Percentiles rank a stretch among this genome's conserved stretches.
These are phyloP conservation scores for Elgaria multicarinata DNA, from an alignment of 2,113 vertebrate species.

Conservation along the genomic window DNA sequence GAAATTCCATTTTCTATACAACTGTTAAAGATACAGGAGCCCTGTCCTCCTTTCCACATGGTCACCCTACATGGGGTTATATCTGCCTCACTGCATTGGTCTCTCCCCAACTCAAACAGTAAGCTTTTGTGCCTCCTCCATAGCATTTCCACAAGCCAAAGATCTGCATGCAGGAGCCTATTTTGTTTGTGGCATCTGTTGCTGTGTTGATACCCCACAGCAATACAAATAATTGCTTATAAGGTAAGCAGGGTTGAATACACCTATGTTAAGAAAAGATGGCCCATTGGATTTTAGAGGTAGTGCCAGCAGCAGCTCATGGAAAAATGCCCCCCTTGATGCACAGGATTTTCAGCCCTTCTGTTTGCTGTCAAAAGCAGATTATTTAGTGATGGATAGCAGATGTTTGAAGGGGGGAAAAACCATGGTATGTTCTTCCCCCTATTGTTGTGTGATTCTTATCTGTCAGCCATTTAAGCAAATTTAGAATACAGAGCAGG, in stretches of 20 bases:
- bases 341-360: constrained; percentile 40
- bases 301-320: not conserved
- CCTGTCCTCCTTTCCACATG: no score
- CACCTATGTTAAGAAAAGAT: not conserved
- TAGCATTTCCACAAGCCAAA: not conserved
- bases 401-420: constrained; percentile 38
- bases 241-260: not conserved
- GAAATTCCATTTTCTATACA: no score
- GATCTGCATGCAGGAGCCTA: not conserved
- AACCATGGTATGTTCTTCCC: not conserved
- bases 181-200: not conserved
- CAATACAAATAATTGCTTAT: not conserved
- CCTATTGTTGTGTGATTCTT: constrained; percentile 1
- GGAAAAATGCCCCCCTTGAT: not conserved
- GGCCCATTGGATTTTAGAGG: not conserved
- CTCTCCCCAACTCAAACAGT: not conserved
- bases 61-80: no score
- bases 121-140: not conserved
- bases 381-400: constrained; percentile 39
- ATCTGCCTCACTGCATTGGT: not conserved
- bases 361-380: constrained; percentile 21
- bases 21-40: no score
- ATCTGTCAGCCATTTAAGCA: not conserved
- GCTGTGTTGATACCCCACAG: not conserved
- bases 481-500: not conserved